A percentile compares a stretch with the other conserved stretches of the same genome.
Conservation (phyloP, 2,797 vertebrate species). For the Heliangelus exortis region DNA sequence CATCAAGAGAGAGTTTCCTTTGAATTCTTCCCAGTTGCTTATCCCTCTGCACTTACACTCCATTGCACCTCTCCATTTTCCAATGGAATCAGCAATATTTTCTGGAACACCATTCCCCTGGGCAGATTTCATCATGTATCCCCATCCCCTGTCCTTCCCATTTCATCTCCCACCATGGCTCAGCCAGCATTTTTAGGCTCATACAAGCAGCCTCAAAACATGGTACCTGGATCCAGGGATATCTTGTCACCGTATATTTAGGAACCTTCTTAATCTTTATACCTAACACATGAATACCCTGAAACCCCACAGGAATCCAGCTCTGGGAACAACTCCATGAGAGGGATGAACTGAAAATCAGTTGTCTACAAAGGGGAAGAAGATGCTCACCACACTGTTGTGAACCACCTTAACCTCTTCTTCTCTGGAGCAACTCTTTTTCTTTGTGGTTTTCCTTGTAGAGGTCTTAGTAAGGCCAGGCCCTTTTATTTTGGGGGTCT, state of each 20-base stretch:
- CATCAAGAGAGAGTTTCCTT: not conserved
- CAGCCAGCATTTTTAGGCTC: not conserved
- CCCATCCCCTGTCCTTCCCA: not conserved
- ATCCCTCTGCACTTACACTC: not conserved
- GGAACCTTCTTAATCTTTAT: not conserved
- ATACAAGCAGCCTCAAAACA: accelerated
- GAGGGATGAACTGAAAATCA: not conserved
- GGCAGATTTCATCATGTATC: not conserved
- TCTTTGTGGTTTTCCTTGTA: not conserved
- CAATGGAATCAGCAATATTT: not conserved
- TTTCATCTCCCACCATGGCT: not conserved
- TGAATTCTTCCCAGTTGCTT: not conserved
- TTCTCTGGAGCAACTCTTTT: not conserved
- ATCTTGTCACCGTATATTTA: not conserved
- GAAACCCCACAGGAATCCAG: not conserved
- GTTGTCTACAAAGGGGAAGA: not conserved
- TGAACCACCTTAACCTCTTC: not conserved
- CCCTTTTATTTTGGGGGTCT: not conserved
- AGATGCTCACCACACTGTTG: not conserved
- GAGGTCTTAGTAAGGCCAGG: not conserved
- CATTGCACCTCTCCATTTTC: not conserved
- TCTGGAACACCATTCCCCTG: not conserved
- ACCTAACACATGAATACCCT: not conserved
- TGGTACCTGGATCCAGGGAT: not conserved
- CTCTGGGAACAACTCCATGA: not conserved